Conservation (phyloP, 2,888 invertebrate genomes). For the Eristalis intricaria region DNA sequence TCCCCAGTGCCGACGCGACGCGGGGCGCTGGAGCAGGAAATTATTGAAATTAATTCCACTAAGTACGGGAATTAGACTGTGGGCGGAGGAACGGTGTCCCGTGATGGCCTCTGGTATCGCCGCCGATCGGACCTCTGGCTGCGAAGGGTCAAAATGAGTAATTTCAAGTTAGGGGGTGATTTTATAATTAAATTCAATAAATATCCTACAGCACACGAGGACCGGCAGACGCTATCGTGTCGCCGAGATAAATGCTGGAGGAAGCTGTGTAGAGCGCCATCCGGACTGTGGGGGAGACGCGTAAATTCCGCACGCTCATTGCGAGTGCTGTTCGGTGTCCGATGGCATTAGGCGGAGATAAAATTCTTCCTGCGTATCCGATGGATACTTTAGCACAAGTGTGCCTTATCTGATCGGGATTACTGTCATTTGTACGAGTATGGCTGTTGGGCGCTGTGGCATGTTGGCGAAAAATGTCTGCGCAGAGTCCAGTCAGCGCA, state of each 20-base stretch:
- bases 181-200: constrained; percentile 72
- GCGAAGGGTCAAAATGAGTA: constrained; percentile 68
- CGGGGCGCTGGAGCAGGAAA: neutral
- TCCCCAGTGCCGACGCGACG: neutral
- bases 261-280: constrained; percentile 57
- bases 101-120: constrained; percentile 29
- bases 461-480: constrained; percentile 56
- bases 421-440: constrained; percentile 63
- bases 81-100: constrained; percentile 47
- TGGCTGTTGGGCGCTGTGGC: constrained; percentile 39
- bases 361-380: constrained; percentile 62
- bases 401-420: constrained; percentile 67
- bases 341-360: constrained; percentile 68
- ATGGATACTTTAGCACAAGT: constrained; percentile 48
- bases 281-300: constrained; percentile 55
- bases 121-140: constrained; percentile 44
- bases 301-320: constrained; percentile 52
- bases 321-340: constrained; percentile 2
- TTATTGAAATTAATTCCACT: constrained; percentile 70
- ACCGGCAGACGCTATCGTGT: constrained; percentile 54
- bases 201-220: constrained; percentile 54
- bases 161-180: constrained; percentile 68
- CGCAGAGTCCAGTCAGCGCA: constrained; percentile 12
- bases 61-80: constrained; percentile 70
- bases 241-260: constrained; percentile 60